phyloP scores from a whole-genome alignment of 2,888 invertebrate genomes.

The Caenorhabditis auriculariae region DNA sequence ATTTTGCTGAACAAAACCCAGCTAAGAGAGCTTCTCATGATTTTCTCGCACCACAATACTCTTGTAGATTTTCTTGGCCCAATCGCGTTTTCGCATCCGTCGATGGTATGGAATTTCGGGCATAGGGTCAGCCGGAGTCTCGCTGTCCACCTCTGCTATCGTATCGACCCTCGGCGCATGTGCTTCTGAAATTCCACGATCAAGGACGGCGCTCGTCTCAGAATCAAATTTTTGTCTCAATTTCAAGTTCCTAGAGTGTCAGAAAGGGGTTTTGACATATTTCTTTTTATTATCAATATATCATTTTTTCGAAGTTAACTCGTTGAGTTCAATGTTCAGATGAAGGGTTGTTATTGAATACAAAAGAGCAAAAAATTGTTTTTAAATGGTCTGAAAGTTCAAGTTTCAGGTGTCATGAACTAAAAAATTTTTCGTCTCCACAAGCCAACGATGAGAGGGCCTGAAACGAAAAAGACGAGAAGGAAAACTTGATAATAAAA shows the following conservation, averaged over 20 bases:
- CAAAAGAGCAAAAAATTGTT: not conserved
- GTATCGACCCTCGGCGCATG: too few relatives aligned
- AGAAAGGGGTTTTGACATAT: too few relatives aligned
- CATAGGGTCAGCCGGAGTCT: not conserved
- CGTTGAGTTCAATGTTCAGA: too few relatives aligned
- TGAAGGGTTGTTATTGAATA: too few relatives aligned
- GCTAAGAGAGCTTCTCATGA: not conserved
- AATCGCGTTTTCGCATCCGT: constrained; percentile 48
- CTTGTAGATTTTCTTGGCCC: constrained; percentile 47
- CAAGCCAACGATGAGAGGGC: not conserved
- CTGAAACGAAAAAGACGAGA: not conserved
- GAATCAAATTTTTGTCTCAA: not conserved
- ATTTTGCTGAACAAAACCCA: constrained; percentile 6
- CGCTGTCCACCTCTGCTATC: too few relatives aligned
- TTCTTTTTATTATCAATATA: too few relatives aligned
- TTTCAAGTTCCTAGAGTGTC: not conserved
- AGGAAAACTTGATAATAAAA: too few relatives aligned
- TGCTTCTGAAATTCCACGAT: too few relatives aligned
- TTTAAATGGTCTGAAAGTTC: not conserved
- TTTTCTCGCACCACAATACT: constrained; percentile 45
- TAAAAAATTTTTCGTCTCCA: not conserved
- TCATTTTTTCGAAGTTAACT: too few relatives aligned
- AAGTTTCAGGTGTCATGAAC: not conserved
- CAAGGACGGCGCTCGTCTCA: too few relatives aligned
- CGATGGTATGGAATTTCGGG: constrained; percentile 10